Base-by-base conservation (phyloP, 1,140 invertebrate genomes). In the Nasonia longicornis region DNA sequence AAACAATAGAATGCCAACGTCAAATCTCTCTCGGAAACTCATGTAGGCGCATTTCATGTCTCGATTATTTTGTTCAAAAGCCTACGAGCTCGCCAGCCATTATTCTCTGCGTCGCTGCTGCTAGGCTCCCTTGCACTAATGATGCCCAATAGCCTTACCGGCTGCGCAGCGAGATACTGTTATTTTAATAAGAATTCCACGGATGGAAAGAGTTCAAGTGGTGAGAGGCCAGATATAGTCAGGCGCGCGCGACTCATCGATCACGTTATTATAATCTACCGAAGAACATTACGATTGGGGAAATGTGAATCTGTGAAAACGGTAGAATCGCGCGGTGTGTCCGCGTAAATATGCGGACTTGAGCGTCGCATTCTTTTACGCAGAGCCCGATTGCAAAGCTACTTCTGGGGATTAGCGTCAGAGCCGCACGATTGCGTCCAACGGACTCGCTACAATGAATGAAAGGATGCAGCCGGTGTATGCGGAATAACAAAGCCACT, bases 21-120 rank as follows among this genome's bases (percentile, higher is more conserved):
- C 86, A 85, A 89, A 88, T 89, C 85, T 85, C 84, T 81, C 84
- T 82, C 82, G 74, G 35, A 83, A 82, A 84, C 87, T 85, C 82
- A 81, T 85, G 84, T 83, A 85, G 85, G 14, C 26, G 87, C 86
- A 89, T 89, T 89, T 89, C 87, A 89, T 88, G 89, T 90, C 87
- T 90, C 88, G 89, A 90, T 90, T 90, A 90, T 89, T 90, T 89
- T 78, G 67, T 84, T 89, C 88, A 89, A 90, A 90, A 87, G 87
- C 85, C 75, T 26, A 64, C 83, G 79, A 72, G 73, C 82, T 83
- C 84, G 82, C 75, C 82, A 78, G 83, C 79, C 85, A 66, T 83
- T 84, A 77, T 66, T 80, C 78, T 78, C 31, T 35, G 31, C 31
- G 31, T 35, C 31, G 31, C 69, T 7, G 20, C 3, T 0, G 16